Conservation (phyloP, 1,140 invertebrate genomes). For the Bombus consobrinus region DNA sequence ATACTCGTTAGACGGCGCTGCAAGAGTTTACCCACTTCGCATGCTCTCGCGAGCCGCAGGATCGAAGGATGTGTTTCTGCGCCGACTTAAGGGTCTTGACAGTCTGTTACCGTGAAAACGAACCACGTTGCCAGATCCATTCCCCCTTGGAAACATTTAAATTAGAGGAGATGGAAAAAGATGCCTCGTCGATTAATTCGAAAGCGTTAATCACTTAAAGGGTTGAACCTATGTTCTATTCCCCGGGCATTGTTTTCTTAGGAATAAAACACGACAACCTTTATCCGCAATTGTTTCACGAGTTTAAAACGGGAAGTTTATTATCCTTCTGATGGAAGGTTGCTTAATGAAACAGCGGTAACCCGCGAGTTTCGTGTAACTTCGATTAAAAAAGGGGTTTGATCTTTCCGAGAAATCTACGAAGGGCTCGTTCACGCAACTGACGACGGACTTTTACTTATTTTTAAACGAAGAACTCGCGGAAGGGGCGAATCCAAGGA, state of each 20-base stretch:
- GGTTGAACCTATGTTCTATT: not conserved
- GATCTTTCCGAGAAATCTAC: conserved; percentile 16
- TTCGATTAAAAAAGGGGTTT: not conserved
- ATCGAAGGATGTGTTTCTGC: conserved; percentile 61
- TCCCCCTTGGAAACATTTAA: not conserved
- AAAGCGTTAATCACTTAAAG: not conserved
- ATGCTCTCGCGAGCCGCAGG: conserved; percentile 58
- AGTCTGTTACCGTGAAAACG: conserved; percentile 50
- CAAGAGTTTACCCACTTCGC: conserved; percentile 62
- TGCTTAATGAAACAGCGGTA: not conserved
- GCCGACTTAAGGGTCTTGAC: conserved; percentile 42
- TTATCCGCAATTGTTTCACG: not conserved
- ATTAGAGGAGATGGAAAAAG: not conserved
- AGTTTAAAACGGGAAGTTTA: not conserved
- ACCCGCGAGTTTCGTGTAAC: conserved; percentile 6
- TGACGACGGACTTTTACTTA: not conserved
- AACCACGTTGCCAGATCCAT: too few species aligned
- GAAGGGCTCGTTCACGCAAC: conserved; percentile 9
- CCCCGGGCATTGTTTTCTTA: not conserved
- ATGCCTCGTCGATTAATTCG: not conserved
- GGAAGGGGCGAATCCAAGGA: not conserved
- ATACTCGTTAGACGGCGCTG: conserved; percentile 81
- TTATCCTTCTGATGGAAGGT: not conserved
- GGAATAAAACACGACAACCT: not conserved
- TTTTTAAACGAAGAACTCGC: not conserved